Evolutionary conservation across 2,113 vertebrate genomes (phyloP), one percentile per base, ranked within the genome.

Genomic region (Lepus americanus): DNA sequence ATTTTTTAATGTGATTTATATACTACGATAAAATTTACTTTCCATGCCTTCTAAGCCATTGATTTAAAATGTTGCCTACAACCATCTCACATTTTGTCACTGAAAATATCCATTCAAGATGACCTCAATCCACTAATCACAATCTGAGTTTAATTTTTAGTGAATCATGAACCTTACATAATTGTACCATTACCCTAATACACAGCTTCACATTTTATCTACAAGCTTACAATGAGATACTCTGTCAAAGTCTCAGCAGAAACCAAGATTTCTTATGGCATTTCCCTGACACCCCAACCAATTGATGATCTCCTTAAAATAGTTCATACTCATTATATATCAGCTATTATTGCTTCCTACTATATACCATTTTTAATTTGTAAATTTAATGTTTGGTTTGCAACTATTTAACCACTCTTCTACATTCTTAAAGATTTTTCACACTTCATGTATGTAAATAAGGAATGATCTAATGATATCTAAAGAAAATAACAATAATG

Each of bases 181-280:
- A 83, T 9, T 81, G 6, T 31, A 29, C 29, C 19, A 44, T 92
- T 49, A 67, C 33, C 20, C 19, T 87, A 73, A 76, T 83, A 80
- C 6, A 70, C 5, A 93, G 22, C 19, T 92, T 61, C n/a, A 53
- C 14, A 12, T 84, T 90, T 90, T 94, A 66, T 87, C 49, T 72
- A 14, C 2, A 49, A 84, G 87, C 67, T 79, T 74, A 73, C 44
- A 53, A 61, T 27, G 51, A 39, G 44, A 53, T 59, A 3, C 3
- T 89, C 1, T 74, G 8, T 55, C 20, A 87, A 74, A 95, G 44
- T 8, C 12, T 29, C 8, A 22, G 9, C 6, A 74, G 59, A 95
- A 83, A 67, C 86, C 59, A 27, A 17, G 8, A 17, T 72, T 36
- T 72, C 61, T 7, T 49, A 0, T 22, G 55, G 0, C 1, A 20